Conservation (phyloP, 2,888 invertebrate species). For the Lithophane socia region DNA sequence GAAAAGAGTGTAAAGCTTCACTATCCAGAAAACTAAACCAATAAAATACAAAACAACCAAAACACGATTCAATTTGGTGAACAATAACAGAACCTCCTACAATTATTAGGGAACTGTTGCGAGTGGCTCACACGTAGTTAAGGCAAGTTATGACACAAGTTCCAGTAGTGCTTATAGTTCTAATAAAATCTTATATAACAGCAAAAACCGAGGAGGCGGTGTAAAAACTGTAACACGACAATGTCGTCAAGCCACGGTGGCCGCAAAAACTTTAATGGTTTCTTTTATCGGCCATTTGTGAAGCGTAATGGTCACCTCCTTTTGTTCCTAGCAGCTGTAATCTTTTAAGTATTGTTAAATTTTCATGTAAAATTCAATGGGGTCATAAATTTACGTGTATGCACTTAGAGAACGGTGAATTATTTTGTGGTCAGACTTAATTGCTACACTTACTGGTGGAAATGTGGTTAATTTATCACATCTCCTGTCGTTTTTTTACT, state of each 20-base stretch:
- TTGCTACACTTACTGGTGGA: slow-evolving; percentile 14
- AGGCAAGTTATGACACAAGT: slow-evolving; percentile 59
- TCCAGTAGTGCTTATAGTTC: slow-evolving; percentile 60
- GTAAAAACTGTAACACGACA: slow-evolving; percentile 76
- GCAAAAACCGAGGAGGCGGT: slow-evolving; percentile 69
- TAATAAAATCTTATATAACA: slow-evolving; percentile 69
- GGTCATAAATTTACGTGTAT: slow-evolving; percentile 47
- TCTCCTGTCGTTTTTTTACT: background rate
- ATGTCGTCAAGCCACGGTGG: slow-evolving; percentile 75
- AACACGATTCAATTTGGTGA: slow-evolving; percentile 26
- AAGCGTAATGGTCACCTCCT: slow-evolving; percentile 75
- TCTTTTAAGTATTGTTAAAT: slow-evolving; percentile 72
- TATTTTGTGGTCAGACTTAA: slow-evolving; percentile 23
- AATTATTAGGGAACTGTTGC: slow-evolving; percentile 21
- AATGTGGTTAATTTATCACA: background rate
- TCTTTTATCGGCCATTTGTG: slow-evolving; percentile 84
- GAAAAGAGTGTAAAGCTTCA: background rate
- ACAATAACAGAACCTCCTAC: slow-evolving; percentile 23
- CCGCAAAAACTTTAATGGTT: slow-evolving; percentile 83
- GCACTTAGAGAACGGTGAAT: slow-evolving; percentile 35
- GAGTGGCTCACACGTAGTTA: slow-evolving; percentile 43
- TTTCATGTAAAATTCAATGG: slow-evolving; percentile 63
- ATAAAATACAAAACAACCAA: background rate
- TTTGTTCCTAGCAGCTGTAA: slow-evolving; percentile 76
- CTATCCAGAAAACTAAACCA: background rate